These are phyloP conservation scores for Bucco capensis DNA, from an alignment of 2,113 vertebrate genomes.

Conservation along the genomic window DNA sequence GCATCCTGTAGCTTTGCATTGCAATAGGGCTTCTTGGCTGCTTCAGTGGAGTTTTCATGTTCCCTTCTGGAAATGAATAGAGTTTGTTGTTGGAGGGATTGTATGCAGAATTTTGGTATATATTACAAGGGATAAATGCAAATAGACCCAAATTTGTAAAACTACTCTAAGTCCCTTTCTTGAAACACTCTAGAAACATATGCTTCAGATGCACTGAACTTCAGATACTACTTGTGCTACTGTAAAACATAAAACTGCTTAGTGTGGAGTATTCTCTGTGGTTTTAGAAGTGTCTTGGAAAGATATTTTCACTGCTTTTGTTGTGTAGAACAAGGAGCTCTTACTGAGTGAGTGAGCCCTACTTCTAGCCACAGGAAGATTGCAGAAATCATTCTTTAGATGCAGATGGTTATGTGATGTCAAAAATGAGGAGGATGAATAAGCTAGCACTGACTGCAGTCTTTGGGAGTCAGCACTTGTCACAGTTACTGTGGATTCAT, in stretches of 20 bases:
- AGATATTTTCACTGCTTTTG: background rate
- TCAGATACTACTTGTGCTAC: background rate
- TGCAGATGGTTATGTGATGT: background rate
- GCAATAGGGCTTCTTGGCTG: background rate
- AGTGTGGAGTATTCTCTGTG: background rate
- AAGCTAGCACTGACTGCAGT: background rate
- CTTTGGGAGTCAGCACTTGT: background rate
- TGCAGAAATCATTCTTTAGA: background rate
- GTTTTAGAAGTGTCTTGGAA: background rate
- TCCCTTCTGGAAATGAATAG: background rate
- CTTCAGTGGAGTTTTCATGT: background rate
- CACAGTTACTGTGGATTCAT: background rate
- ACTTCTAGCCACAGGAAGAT: background rate
- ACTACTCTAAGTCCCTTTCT: background rate
- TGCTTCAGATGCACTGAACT: background rate
- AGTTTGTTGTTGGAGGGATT: background rate
- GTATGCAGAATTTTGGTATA: background rate
- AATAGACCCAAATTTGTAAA: background rate
- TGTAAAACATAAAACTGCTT: background rate
- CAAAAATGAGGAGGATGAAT: background rate
- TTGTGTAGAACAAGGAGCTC: background rate
- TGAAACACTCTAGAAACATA: background rate
- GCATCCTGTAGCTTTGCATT: background rate
- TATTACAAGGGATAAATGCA: background rate
- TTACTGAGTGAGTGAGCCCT: background rate